Percentiles rank a stretch among this genome's conserved stretches.
phyloP scores from a whole-genome alignment of 2,113 vertebrate genomes.

The Eulacestoma nigropectus region DNA sequence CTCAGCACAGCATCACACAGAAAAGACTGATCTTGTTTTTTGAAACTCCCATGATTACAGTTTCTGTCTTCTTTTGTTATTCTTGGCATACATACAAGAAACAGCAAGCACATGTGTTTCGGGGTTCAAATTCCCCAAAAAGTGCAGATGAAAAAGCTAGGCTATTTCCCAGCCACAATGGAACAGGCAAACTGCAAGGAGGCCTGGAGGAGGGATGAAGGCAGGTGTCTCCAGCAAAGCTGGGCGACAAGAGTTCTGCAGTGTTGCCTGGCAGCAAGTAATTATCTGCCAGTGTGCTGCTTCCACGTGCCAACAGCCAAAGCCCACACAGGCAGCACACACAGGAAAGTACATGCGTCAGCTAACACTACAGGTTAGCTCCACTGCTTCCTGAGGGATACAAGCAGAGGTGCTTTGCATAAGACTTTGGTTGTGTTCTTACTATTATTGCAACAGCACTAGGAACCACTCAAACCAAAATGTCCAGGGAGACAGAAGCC shows the following conservation, averaged over 20 bases:
- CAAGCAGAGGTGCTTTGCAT: background rate
- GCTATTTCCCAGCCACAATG: background rate
- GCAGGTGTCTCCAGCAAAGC: constrained; percentile 49
- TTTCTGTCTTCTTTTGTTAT: background rate
- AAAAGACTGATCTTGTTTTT: background rate
- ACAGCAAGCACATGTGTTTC: background rate
- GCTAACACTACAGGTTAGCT: background rate
- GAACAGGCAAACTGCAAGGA: background rate
- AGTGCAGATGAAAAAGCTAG: background rate
- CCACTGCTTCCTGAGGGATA: background rate
- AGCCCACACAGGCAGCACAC: constrained; percentile 29
- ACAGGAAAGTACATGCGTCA: background rate
- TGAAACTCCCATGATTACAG: background rate
- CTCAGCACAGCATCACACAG: background rate
- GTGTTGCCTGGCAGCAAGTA: constrained; percentile 61
- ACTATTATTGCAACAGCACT: background rate
- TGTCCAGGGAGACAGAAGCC: background rate
- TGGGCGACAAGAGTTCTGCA: constrained; percentile 15
- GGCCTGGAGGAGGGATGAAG: background rate
- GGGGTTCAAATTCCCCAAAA: background rate
- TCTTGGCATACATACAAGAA: background rate
- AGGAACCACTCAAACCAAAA: background rate
- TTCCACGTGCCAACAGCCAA: constrained; percentile 38
- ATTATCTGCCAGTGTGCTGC: constrained; percentile 45
- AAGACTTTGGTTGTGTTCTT: background rate